Base-by-base conservation (phyloP, 2,888 invertebrate genomes). In the Idaea dimidiata region DNA sequence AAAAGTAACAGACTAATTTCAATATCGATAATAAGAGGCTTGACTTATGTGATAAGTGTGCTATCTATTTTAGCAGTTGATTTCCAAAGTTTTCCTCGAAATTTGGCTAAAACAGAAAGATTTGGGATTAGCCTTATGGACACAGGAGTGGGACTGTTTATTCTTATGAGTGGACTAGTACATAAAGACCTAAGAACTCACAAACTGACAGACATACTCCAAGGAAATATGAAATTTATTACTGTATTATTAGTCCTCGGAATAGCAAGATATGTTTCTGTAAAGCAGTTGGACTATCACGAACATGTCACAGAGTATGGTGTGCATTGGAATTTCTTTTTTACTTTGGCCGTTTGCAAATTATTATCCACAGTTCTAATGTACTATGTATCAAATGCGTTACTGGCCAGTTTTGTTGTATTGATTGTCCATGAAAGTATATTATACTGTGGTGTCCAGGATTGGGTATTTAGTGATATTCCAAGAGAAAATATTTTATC, bases 321-420 rank as follows among this genome's bases (percentile, higher is more conserved):
- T 0, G 94, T 96, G 0, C 99, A 99, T 84, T 98, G 99, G 97
- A 99, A 99, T 87, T 99, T 99, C 83, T 99, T 99, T 86, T 95
- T 98, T 71, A 99, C 99, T 0, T 88, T 99, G 63, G 98, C 97
- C 2, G 87, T 95, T 55, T 95, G 97, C 17, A 98, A 97, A 87
- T 81, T 97, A 0, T 78, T 96, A 17, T 95, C 96, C 54, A 94
- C 95, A 0, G 69, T 95, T 8, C 75, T 96, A 56, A 86, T 96
- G 58, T 93, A 87, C 59, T 82, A 94, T 10, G 82, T 95, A 1
- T 84, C 91, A 53, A 84, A 92, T 58, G 83, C 95, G 18, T 87
- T 95, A 59, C 65, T 94, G 7, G 83, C 94, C 43, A 94, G 95
- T 59, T 73, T 95, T 16, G 65, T 93, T 60, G 79, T 95, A 16